These are phyloP conservation scores for Drosophila mercatorum DNA, from an alignment of 2,888 invertebrate species.

Conservation along the genomic window DNA sequence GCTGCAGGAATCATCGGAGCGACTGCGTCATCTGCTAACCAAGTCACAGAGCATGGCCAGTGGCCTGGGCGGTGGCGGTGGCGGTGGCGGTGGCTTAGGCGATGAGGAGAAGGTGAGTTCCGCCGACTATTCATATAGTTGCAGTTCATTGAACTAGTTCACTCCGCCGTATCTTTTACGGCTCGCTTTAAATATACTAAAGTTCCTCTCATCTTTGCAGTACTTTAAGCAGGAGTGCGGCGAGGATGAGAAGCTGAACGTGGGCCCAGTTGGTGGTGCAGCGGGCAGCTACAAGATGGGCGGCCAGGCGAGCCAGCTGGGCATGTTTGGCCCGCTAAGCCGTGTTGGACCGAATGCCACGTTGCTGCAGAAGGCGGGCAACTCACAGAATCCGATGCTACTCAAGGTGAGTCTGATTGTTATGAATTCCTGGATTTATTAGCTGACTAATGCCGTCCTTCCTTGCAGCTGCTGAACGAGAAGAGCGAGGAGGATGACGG, in stretches of 20 bases:
- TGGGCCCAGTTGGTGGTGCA: conserved; percentile 36
- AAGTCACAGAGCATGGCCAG: conserved; percentile 76
- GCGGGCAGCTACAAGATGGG: conserved; percentile 72
- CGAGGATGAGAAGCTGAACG: conserved; percentile 82
- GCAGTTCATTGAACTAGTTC: neutral
- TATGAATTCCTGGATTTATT: too few relatives aligned
- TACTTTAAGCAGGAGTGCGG: conserved; percentile 80
- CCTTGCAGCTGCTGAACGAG: conserved; percentile 90
- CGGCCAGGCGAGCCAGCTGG: conserved; percentile 47
- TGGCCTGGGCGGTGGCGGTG: conserved; percentile 29
- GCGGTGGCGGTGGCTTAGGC: conserved; percentile 41
- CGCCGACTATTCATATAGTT: too few relatives aligned
- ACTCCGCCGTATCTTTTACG: neutral
- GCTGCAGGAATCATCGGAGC: conserved; percentile 84
- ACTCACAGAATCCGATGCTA: conserved; percentile 87
- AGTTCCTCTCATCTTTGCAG: conserved; percentile 31
- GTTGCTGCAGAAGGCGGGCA: conserved; percentile 75
- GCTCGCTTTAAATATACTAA: neutral
- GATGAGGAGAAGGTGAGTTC: conserved; percentile 80
- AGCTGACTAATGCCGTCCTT: neutral
- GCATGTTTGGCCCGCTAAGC: conserved; percentile 53
- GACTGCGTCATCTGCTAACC: conserved; percentile 85
- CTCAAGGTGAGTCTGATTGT: conserved; percentile 86
- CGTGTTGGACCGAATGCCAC: conserved; percentile 47
- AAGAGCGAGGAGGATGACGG: conserved; percentile 92